Base-by-base conservation (phyloP, 2,113 vertebrate species). In the Aptenodytes forsteri region DNA sequence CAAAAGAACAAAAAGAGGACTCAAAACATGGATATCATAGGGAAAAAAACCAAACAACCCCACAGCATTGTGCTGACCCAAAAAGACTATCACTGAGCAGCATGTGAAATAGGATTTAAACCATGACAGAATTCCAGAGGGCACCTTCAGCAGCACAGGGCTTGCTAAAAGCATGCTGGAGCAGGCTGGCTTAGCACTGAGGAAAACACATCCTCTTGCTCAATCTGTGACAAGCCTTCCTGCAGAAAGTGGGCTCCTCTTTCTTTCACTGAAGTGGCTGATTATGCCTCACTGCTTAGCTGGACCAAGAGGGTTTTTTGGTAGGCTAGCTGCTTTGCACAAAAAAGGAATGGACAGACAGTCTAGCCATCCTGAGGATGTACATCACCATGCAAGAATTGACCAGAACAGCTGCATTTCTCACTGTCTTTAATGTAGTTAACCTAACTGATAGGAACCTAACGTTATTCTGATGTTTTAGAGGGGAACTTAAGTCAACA, bases 291-390 rank as follows among this genome's bases (percentile, higher is more conserved):
- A 34, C 13, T 56, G 38, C 21, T 36, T 42, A 59, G 12, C 23
- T 70, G 26, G 47, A 70, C 18, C 1, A 1, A 77, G 40, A 7
- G 1, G 0, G 2, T 15, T 25, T 78, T 87, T 64, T 44, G 7
- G 9, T 44, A 55, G 40, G 11, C 22, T 83, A n/a, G 8, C 5
- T 66, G 18, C 50, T 86, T 62, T 55, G 20, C 11, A 73, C 22
- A 44, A n/a, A 42, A n/a, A n/a, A 32, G 6, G 5, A 58, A 42
- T 6, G 50, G 30, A 55, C 6, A 32, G 22, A 13, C 16, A 65
- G 34, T 25, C 22, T 46, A 36, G 19, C 36, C 5, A 2, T 55
- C 42, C 11, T 44, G 42, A 84, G n/a, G 16, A 16, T 47, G 9
- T 59, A 18, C 7, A n/a, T 61, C 32, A 44, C 10, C 20, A 26